Percentiles rank a stretch among this genome's conserved stretches.
These are phyloP conservation scores for Aleiodes testaceus DNA, from an alignment of 2,888 invertebrate genomes.

Conservation along the genomic window DNA sequence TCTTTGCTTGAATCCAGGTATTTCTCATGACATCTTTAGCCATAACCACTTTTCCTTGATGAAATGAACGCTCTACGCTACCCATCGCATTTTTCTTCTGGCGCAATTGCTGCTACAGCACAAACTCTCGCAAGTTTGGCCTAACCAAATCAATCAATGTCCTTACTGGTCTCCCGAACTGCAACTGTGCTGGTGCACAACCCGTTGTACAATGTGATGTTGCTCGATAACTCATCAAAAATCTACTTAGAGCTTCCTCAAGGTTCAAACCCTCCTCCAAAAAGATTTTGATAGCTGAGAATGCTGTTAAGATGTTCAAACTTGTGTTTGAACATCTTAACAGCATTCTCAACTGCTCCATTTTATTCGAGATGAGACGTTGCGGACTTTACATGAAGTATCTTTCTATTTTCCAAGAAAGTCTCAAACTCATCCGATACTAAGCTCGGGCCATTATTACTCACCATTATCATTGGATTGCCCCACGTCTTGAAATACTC, in stretches of 20 bases:
- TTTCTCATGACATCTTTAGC: slow-evolving; percentile 10
- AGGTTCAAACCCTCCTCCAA: slow-evolving; percentile 8
- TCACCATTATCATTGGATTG: slow-evolving; percentile 34
- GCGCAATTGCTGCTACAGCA: too few relatives aligned
- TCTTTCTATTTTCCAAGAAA: slow-evolving; percentile 37
- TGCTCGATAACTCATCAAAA: slow-evolving; percentile 33
- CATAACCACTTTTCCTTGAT: background rate
- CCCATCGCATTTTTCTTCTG: too few relatives aligned
- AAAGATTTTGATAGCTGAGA: too few relatives aligned
- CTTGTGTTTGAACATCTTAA: slow-evolving; percentile 38
- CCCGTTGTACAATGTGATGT: slow-evolving; percentile 44
- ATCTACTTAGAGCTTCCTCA: background rate
- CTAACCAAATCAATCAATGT: background rate
- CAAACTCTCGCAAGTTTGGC: background rate
- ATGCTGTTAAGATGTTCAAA: too few relatives aligned
- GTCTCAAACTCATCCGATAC: slow-evolving; percentile 34
- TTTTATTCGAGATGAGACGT: slow-evolving; percentile 48
- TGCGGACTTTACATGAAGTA: slow-evolving; percentile 35
- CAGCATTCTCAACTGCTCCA: slow-evolving; percentile 34
- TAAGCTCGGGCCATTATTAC: slow-evolving; percentile 43
- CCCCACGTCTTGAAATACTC: slow-evolving; percentile 45
- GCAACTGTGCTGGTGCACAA: slow-evolving; percentile 41
- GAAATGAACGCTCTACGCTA: background rate
- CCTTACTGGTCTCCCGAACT: slow-evolving; percentile 5
- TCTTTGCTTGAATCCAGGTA: slow-evolving; percentile 1